A percentile compares a stretch with the other conserved stretches of the same genome.
Conservation (phyloP, 2,113 vertebrate genomes). For the Mustela nigripes region DNA sequence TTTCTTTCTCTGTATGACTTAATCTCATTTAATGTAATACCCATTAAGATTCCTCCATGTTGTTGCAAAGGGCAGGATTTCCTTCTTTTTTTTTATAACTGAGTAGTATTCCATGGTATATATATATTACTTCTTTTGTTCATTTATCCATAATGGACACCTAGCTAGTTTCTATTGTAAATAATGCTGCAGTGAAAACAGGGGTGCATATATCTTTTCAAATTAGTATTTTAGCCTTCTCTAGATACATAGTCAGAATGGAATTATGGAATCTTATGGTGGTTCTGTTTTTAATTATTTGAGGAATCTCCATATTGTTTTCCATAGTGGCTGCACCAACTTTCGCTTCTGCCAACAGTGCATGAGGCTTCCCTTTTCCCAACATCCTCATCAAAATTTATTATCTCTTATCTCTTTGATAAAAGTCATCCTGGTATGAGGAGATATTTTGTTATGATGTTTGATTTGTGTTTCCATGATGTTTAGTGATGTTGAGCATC, state of each 20-base stretch:
- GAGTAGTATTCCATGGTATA: neutral
- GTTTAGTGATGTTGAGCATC: neutral
- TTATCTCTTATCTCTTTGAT: neutral
- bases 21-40: neutral
- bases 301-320: neutral
- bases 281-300: neutral
- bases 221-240: neutral
- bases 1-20: neutral
- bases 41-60: neutral
- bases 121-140: neutral
- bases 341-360: neutral
- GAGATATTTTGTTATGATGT: neutral
- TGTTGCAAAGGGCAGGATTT: neutral
- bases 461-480: neutral
- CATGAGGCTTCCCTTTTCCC: neutral
- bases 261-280: neutral
- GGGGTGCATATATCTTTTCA: neutral
- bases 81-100: neutral
- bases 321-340: neutral
- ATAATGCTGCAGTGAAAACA: neutral
- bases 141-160: neutral
- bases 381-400: neutral
- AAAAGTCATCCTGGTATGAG: neutral
- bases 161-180: neutral
- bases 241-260: neutral